Base-by-base conservation (phyloP, 2,113 vertebrate genomes). In the Hydrolagus affinis region DNA sequence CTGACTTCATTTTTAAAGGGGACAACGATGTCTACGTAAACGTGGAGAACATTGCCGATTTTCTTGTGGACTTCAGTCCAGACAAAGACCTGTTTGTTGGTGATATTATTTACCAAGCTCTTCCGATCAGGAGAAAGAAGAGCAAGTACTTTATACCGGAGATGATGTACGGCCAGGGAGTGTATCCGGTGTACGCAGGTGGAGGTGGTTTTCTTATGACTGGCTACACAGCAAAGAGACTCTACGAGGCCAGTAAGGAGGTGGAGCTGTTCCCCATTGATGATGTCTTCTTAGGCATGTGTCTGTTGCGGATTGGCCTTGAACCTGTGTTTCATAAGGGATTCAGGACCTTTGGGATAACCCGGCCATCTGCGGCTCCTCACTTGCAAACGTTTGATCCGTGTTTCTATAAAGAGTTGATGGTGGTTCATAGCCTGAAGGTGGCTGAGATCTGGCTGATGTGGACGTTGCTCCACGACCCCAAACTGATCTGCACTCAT, bases 211-310 rank as follows among this genome's bases (percentile, higher is more conserved):
- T 98, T 25, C 88, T 99, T 71, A 93, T 99, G 87, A 98, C 97
- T 0, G 94, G 96, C 1, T 86, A 87, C 69, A 98, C 97, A 0
- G 93, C 97, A 7, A 92, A 86, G 76, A 96, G 93, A 23, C 93
- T 99, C 0, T 93, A 95, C 0, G 86, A 87, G 0, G 95, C 96
- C 70, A 98, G 98, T 87, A 91, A 91, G 4, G 94, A 98, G 87
- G 98, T 99, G 44, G 98, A 99, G 86, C 92, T 99, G 87, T 99
- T 98, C 87, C 98, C 98, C 32, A 99, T 99, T 0, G 98, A 99
- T 0, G 97, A 99, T 0, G 98, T 99, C 86, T 99, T 98, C 86
- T 86, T 99, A 89, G 97, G 98, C 56, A 99, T 99, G 97, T 99
- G 97, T 88, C 91, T 99, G 68, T 96, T 96, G 90, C 92, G 96